These are phyloP conservation scores for Rhyacophila brunnea DNA, from an alignment of 1,140 invertebrate species.

Conservation along the genomic window DNA sequence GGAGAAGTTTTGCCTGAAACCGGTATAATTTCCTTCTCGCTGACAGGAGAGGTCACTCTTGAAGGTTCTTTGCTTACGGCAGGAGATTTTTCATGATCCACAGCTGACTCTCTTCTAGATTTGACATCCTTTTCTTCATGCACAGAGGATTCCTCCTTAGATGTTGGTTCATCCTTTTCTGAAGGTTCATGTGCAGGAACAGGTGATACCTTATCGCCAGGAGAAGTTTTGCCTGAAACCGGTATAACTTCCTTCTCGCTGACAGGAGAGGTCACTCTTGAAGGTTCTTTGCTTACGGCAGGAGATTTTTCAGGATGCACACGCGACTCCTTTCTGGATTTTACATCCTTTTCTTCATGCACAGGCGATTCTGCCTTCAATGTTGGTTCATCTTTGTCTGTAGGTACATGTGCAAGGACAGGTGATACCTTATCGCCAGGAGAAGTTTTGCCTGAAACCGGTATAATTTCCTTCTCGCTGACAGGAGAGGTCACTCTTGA, in stretches of 20 bases:
- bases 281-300: neutral
- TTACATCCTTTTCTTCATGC: neutral
- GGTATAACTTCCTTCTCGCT: conserved; percentile 6
- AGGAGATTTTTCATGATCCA: neutral
- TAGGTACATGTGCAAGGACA: neutral
- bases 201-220: neutral
- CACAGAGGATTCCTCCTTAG: neutral
- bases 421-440: too few relatives aligned
- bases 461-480: too few relatives aligned
- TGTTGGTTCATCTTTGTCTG: neutral
- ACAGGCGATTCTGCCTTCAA: conserved; percentile 1
- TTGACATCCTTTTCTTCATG: neutral
- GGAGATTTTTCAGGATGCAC: neutral
- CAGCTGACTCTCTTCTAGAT: neutral
- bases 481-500: too few relatives aligned
- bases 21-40: conserved; percentile 1
- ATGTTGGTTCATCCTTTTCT: neutral
- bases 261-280: neutral
- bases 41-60: conserved; percentile 16
- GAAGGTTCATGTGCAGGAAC: neutral
- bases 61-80: neutral
- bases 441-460: too few relatives aligned
- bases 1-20: neutral
- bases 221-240: neutral
- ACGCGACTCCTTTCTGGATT: neutral